Base-by-base conservation (phyloP, 2,888 invertebrate species). In the Orthosia gracilis region DNA sequence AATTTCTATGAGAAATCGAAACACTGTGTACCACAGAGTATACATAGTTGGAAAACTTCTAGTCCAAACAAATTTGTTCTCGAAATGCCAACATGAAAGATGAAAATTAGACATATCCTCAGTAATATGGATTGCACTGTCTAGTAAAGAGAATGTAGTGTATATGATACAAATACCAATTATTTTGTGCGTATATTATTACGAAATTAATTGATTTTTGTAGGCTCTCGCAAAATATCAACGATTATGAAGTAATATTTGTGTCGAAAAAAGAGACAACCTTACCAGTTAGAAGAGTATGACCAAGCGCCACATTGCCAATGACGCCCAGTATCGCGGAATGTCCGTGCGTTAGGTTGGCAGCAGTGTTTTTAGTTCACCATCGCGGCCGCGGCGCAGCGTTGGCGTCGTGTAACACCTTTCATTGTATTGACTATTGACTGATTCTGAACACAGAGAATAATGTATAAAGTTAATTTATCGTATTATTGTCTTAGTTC, bases 371-470 rank as follows among this genome's bases (percentile, higher is more conserved):
- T 82, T 94, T 96, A 96, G 96, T 96, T 96, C 94, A 93, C 95
- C 94, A 96, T 96, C 96, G 97, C 96, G 96, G 93, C 96, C 96
- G 95, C 96, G 93, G 91, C 94, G 96, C 85, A 94, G 96, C 96
- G 97, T 97, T 97, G 96, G 96, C 96, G 96, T 97, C 97, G 97
- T 97, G 97, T 97, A 97, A 97, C 97, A 97, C 97, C 97, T 97
- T 97, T 97, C 97, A 97, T 97, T 97, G 97, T 97, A 97, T 97
- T 97, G 97, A 97, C 97, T 97, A 97, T 97, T 97, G 97, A 97
- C 97, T 97, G 97, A 97, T 95, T 97, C 97, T 96, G 96, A 96
- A 96, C 95, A 96, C 96, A 96, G 94, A 95, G 95, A 96, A 96
- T 97, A 96, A 97, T 97, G 97, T 97, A 97, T 97, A 97, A 97